phyloP scores from a whole-genome alignment of 2,888 invertebrate species.

The Patella pellucida region DNA sequence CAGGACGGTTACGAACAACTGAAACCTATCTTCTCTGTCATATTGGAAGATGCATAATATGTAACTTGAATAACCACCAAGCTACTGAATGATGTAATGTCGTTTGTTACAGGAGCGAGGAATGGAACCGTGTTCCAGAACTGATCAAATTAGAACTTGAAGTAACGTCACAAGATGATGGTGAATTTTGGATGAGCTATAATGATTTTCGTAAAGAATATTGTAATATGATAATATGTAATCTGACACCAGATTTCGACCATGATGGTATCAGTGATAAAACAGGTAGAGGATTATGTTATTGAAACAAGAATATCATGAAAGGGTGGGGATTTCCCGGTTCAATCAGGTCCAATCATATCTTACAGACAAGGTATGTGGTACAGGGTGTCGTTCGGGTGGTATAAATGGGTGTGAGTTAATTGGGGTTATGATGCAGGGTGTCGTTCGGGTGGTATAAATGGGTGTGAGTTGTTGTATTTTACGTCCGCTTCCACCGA shows the following conservation, averaged over 20 bases:
- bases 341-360: too few species aligned
- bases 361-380: not conserved
- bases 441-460: not conserved
- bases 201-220: conserved; percentile 54
- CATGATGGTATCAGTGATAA: conserved; percentile 61
- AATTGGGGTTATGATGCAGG: too few species aligned
- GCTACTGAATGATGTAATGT: not conserved
- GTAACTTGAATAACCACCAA: too few species aligned
- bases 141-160: conserved; percentile 52
- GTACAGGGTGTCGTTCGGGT: not conserved
- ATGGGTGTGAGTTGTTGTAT: too few species aligned
- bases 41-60: too few species aligned
- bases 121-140: conserved; percentile 55
- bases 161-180: conserved; percentile 57
- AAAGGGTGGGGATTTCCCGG: too few species aligned
- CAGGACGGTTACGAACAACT: too few species aligned
- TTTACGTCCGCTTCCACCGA: too few species aligned
- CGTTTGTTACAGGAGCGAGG: conserved; percentile 45
- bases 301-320: not conserved
- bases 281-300: conserved; percentile 42
- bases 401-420: too few species aligned
- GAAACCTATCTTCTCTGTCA: too few species aligned
- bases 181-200: conserved; percentile 62
- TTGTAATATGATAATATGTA: conserved; percentile 62
- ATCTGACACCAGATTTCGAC: conserved; percentile 59